Percentiles rank a stretch among this genome's conserved stretches.
Evolutionary conservation across 2,888 invertebrate genomes (phyloP).

Genomic region (Trichopria drosophilae): DNA sequence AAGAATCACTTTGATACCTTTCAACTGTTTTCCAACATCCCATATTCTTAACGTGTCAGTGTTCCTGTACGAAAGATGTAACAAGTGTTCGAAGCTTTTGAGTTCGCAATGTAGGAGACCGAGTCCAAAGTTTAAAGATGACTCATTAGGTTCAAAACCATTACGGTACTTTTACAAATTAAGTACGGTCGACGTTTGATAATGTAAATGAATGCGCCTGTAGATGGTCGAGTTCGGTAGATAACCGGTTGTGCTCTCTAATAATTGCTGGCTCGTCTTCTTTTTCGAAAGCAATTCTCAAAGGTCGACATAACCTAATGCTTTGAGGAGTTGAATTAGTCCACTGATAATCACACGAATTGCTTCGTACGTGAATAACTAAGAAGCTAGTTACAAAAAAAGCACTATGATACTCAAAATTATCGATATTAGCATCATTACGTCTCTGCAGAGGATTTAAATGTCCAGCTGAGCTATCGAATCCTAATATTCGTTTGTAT

Average conservation of each 20-base stretch:
- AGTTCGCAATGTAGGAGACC: too few relatives aligned
- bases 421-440: not conserved
- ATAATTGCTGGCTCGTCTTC: not conserved
- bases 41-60: not conserved
- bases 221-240: not conserved
- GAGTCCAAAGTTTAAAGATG: too few relatives aligned
- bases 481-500: too few relatives aligned
- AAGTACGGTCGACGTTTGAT: not conserved
- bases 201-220: not conserved
- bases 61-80: not conserved
- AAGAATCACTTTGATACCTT: too few relatives aligned
- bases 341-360: too few relatives aligned
- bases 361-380: too few relatives aligned
- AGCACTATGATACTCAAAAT: not conserved
- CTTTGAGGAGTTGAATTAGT: constrained; percentile 2
- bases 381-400: too few relatives aligned
- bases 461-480: too few relatives aligned
- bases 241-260: not conserved
- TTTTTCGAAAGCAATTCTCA: constrained; percentile 4
- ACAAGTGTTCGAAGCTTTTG: too few relatives aligned
- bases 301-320: too few relatives aligned
- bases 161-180: not conserved
- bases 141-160: not conserved
- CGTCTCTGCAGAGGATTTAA: too few relatives aligned
- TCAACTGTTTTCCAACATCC: constrained; percentile 4